These are phyloP conservation scores for Pocillopora verrucosa DNA, from an alignment of 64 coral and sea anemone species.

Conservation along the genomic window DNA sequence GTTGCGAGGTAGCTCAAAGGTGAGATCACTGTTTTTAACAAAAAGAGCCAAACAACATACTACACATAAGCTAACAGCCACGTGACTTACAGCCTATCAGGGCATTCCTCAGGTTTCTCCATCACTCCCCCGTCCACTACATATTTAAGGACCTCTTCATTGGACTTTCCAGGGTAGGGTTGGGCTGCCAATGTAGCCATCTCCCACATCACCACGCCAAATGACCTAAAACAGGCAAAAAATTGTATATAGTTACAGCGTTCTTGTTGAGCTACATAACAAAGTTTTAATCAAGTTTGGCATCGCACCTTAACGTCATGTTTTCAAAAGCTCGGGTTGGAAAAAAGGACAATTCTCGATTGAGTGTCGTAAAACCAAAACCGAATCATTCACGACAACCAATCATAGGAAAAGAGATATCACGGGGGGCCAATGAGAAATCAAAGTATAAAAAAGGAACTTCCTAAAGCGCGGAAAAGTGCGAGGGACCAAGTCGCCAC, in stretches of 20 bases:
- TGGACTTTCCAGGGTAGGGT: constrained; percentile 97
- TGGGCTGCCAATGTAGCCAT: constrained; percentile 95
- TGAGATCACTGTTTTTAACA: background rate
- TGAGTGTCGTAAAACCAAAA: too few relatives aligned
- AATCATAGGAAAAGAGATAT: too few relatives aligned
- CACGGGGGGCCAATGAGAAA: too few relatives aligned
- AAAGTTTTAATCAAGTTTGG: too few relatives aligned
- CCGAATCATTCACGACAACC: too few relatives aligned
- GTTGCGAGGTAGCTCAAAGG: background rate
- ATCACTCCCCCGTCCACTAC: constrained; percentile 90
- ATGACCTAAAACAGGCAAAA: constrained; percentile 65
- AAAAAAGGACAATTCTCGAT: too few relatives aligned
- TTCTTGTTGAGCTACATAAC: too few relatives aligned
- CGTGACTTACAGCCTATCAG: constrained; percentile 78
- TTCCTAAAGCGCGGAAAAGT: too few relatives aligned
- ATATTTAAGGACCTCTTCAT: constrained; percentile 97
- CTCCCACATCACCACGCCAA: constrained; percentile 94
- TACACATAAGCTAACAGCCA: background rate
- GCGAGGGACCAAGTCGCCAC: too few relatives aligned
- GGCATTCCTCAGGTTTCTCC: constrained; percentile 78
- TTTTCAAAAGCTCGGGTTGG: too few relatives aligned
- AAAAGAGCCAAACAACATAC: background rate
- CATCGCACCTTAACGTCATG: too few relatives aligned
- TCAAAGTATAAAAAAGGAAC: too few relatives aligned
- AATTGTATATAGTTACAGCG: background rate